Evolutionary conservation across 2,888 invertebrate genomes (phyloP).

Genomic region (Tetrapedia diversipes): DNA sequence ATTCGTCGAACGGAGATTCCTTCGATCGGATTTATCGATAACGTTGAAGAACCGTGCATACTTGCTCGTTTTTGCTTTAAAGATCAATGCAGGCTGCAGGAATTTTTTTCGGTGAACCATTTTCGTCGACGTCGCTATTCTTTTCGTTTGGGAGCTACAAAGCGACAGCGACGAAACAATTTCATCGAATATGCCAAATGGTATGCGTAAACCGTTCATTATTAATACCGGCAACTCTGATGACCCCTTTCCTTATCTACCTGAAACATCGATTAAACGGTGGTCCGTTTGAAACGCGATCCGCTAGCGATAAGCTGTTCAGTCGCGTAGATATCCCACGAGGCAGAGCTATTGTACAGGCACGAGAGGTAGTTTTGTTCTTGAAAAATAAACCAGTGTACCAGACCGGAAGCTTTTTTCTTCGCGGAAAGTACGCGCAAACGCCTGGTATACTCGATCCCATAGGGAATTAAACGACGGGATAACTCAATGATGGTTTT

Average conservation of each 20-base stretch:
- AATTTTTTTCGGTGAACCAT: background rate
- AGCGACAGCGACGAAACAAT: too few species aligned
- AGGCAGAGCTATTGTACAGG: background rate
- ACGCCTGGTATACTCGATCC: constrained; percentile 1
- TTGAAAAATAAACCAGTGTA: constrained; percentile 12
- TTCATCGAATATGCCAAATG: background rate
- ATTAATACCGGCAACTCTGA: background rate
- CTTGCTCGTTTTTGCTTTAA: constrained; percentile 5
- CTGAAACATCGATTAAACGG: background rate
- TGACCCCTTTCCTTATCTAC: background rate
- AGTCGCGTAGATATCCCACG: constrained; percentile 10
- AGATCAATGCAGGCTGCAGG: constrained; percentile 3
- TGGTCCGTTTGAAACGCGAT: background rate
- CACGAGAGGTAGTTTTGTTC: background rate
- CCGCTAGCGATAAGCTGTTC: background rate
- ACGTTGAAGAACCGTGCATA: background rate
- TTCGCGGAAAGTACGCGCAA: constrained; percentile 13
- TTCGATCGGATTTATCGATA: background rate
- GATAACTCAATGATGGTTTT: constrained; percentile 33
- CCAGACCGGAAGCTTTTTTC: constrained; percentile 14
- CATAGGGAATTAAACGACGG: constrained; percentile 12
- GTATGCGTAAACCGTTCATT: background rate
- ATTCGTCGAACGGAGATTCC: background rate
- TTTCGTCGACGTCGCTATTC: background rate
- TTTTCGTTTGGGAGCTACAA: too few species aligned